Conservation (phyloP, 1,140 invertebrate genomes). For the Ostrea edulis region DNA sequence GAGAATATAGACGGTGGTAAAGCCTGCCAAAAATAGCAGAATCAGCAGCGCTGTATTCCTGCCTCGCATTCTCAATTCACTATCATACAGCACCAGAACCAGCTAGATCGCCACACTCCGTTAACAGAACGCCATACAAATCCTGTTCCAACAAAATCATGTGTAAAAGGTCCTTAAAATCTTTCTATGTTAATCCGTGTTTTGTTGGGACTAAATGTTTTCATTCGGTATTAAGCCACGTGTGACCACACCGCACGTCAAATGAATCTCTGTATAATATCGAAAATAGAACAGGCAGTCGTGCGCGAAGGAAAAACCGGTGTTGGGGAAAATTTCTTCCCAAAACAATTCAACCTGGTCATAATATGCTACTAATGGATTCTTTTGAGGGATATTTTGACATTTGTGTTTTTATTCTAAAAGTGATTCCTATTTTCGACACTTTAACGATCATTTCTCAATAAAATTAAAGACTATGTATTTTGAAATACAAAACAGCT, state of each 20-base stretch:
- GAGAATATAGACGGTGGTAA: constrained; percentile 1
- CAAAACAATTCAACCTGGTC: not conserved
- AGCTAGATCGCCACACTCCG: not conserved
- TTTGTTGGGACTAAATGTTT: not conserved
- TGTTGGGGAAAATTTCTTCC: not conserved
- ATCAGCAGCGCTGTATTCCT: constrained; percentile 6
- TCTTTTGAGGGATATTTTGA: too few relatives aligned
- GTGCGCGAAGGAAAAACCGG: not conserved
- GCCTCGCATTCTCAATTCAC: not conserved
- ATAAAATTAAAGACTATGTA: too few relatives aligned
- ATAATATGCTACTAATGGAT: not conserved
- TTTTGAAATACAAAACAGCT: too few relatives aligned
- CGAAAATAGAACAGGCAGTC: not conserved
- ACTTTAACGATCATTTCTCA: too few relatives aligned
- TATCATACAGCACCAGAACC: too few relatives aligned
- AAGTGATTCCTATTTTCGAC: too few relatives aligned
- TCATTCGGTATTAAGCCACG: not conserved
- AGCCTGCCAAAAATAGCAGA: constrained; percentile 17
- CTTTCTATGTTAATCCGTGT: not conserved
- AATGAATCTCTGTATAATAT: not conserved
- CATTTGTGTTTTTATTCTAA: too few relatives aligned
- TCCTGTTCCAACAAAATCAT: not conserved
- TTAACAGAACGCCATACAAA: not conserved
- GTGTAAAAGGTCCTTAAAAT: not conserved
- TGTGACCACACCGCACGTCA: not conserved